Evolutionary conservation across 2,888 invertebrate genomes (phyloP), one percentile per base, ranked within the genome.

Genomic region (Chironomus tentans): DNA sequence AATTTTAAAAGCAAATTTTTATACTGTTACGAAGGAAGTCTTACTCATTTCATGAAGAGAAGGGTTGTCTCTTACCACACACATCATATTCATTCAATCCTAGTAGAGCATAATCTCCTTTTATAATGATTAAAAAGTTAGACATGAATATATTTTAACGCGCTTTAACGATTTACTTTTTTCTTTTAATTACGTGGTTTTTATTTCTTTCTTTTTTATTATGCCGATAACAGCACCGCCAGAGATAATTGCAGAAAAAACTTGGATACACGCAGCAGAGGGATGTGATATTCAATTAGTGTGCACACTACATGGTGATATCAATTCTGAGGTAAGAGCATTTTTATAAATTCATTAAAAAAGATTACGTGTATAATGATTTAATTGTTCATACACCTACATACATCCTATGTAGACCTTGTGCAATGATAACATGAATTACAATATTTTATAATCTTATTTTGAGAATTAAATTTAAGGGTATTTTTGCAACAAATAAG

Each of bases 191-290:
- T 76, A 18, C 22, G 15, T 74, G 69, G 56, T 62, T 76, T 68
- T 56, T 48, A 71, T 46, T 77, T 76, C 76, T 78, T 76, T 56
- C 7, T 18, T 68, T 56, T 48, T 74, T 46, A 77, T 76, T 75
- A 68, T 24, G 56, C 70, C 62, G 28, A 56, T 80, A 82, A 21
- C 80, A 89, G 88, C 88, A 82, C 88, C 88, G 4, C 89, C 89
- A 4, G 89, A 89, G 84, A 88, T 89, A 77, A 87, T 86, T 71
- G 88, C 88, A 21, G 84, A 88, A 78, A 84, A 86, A 78, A 86
- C 87, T 10, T 88, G 88, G 88, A 86, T 88, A 22, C 88, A 88
- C 81, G 86, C 88, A 13, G 87, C 87, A 2, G 89, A 88, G 82
- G 88, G 88, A 68, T 85, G 88, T 78, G 88, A 88, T 80, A 87